phyloP scores from a whole-genome alignment of 2,113 vertebrate genomes.

The Fulmarus glacialis region DNA sequence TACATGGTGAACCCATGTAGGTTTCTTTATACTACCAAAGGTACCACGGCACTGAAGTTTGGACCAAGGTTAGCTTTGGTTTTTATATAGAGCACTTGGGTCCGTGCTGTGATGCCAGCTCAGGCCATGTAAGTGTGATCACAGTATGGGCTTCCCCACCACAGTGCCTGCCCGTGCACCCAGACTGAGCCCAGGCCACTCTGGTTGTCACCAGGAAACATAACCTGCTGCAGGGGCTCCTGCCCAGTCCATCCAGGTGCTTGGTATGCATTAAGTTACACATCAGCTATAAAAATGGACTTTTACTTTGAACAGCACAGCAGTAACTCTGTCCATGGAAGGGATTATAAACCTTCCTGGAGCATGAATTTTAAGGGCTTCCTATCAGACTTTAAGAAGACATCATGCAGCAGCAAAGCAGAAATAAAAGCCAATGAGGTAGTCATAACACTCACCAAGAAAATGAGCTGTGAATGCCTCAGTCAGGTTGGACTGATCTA shows the following conservation, averaged over 20 bases:
- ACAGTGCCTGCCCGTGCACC: rapidly evolving
- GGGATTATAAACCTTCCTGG: background rate
- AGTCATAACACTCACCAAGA: background rate
- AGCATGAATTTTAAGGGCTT: background rate
- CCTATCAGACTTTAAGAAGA: background rate
- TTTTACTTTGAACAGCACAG: background rate
- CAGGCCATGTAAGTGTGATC: background rate
- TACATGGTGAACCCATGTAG: background rate
- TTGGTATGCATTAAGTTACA: background rate
- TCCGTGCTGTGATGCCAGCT: background rate
- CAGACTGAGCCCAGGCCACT: background rate
- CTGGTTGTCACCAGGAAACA: background rate
- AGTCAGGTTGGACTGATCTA: background rate
- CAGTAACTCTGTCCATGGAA: background rate
- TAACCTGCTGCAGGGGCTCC: background rate
- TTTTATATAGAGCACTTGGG: background rate
- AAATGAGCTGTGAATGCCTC: background rate
- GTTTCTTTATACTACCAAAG: background rate
- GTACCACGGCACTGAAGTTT: background rate
- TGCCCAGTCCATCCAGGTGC: background rate
- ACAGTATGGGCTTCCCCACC: background rate
- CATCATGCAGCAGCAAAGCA: background rate
- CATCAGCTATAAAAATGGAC: background rate
- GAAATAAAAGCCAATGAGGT: background rate
- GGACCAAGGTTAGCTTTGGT: background rate